Conservation (phyloP, 2,797 vertebrate species). For the Moxostoma hubbsi region DNA sequence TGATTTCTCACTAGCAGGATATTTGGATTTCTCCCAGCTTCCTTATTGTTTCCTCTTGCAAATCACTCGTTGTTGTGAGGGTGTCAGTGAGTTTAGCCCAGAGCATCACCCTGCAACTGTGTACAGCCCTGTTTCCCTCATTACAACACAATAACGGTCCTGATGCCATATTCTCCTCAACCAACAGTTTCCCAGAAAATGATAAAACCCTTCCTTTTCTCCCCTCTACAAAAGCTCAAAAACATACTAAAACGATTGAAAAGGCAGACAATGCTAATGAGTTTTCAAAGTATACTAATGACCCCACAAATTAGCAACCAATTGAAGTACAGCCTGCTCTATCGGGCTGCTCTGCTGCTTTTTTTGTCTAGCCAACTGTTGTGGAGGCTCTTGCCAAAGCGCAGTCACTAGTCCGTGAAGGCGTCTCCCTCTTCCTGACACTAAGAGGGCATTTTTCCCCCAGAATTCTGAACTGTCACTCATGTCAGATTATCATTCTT, state of each 20-base stretch:
- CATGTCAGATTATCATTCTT: conserved; percentile 71
- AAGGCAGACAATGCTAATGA: conserved; percentile 87
- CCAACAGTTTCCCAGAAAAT: conserved; percentile 82
- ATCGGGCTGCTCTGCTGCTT: conserved; percentile 63
- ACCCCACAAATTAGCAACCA: conserved; percentile 85
- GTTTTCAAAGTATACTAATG: conserved; percentile 86
- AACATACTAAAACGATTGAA: conserved; percentile 72
- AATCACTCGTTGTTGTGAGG: conserved; percentile 46
- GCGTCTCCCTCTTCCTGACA: conserved; percentile 89
- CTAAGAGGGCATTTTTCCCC: conserved; percentile 80
- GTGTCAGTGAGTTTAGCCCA: conserved; percentile 78
- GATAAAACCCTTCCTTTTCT: conserved; percentile 67
- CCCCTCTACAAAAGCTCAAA: conserved; percentile 77
- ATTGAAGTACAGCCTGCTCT: conserved; percentile 81
- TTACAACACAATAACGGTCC: conserved; percentile 83
- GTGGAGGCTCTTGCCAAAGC: conserved; percentile 83
- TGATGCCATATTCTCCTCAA: conserved; percentile 70
- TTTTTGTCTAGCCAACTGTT: conserved; percentile 82
- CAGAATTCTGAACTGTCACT: conserved; percentile 73
- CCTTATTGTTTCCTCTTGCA: conserved; percentile 26
- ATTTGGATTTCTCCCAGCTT: conserved; percentile 28
- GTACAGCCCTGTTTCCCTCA: conserved; percentile 76
- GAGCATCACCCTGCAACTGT: conserved; percentile 77
- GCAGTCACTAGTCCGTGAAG: conserved; percentile 96
- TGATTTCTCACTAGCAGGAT: conserved; percentile 44